These are phyloP conservation scores for Prietella phreatophila DNA, from an alignment of 2,113 vertebrate species.

Conservation along the genomic window DNA sequence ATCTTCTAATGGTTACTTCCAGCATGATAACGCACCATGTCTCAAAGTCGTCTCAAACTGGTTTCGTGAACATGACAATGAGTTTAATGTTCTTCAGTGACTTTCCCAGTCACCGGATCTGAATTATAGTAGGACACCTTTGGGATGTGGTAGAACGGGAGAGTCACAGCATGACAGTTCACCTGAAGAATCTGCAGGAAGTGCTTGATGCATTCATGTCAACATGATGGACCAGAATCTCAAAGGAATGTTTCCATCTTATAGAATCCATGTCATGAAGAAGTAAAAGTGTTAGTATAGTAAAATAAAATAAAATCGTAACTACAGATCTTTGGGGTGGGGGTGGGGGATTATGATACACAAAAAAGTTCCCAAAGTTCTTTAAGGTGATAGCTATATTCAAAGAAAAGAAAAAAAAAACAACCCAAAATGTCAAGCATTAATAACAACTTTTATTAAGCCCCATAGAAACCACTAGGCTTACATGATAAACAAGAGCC, in stretches of 20 bases:
- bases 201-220: background rate
- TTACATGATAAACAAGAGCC: background rate
- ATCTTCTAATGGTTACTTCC: too few relatives aligned
- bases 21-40: background rate
- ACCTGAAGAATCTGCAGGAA: background rate
- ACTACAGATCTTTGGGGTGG: background rate
- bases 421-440: background rate
- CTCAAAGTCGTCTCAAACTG: background rate
- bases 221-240: conserved; percentile 6
- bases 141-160: background rate
- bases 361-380: background rate
- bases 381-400: background rate
- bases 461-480: background rate
- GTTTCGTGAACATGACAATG: background rate
- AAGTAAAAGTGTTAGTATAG: background rate
- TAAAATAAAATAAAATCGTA: background rate
- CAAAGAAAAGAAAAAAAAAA: background rate
- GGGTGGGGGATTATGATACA: background rate
- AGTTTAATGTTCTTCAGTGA: background rate
- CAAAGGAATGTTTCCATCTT: background rate
- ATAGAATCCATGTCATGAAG: background rate
- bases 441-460: background rate
- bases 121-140: background rate
- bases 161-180: background rate
- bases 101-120: background rate